phyloP scores from a whole-genome alignment of 2,888 invertebrate genomes.

The Diachrysia chrysitis region DNA sequence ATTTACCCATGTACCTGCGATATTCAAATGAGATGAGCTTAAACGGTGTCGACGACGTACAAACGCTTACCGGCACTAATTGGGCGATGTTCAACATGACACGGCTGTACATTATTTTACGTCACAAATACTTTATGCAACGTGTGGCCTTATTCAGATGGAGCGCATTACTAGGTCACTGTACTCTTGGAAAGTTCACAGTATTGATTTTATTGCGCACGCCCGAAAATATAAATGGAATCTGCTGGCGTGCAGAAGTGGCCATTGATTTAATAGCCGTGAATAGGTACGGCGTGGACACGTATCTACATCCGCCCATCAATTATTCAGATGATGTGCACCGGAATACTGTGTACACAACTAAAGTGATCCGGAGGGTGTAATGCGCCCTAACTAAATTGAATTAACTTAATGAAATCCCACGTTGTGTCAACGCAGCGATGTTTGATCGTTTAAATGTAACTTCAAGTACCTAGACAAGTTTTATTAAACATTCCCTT shows the following conservation, averaged over 20 bases:
- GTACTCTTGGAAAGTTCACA: slow-evolving; percentile 86
- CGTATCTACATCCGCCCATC: slow-evolving; percentile 31
- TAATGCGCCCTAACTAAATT: slow-evolving; percentile 52
- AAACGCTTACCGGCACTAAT: slow-evolving; percentile 59
- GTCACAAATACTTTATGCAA: slow-evolving; percentile 76
- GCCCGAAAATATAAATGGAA: slow-evolving; percentile 87
- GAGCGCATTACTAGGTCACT: slow-evolving; percentile 84
- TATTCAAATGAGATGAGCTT: slow-evolving; percentile 56
- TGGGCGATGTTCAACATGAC: slow-evolving; percentile 54
- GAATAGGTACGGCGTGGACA: slow-evolving; percentile 50
- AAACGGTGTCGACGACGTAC: slow-evolving; percentile 29
- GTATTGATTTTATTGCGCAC: slow-evolving; percentile 89
- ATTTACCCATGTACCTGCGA: slow-evolving; percentile 42
- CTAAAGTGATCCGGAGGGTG: slow-evolving; percentile 48
- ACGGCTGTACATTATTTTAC: slow-evolving; percentile 66
- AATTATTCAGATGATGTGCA: slow-evolving; percentile 48
- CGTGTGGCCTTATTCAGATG: slow-evolving; percentile 80
- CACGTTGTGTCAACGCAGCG: slow-evolving; percentile 41
- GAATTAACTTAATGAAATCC: slow-evolving; percentile 59
- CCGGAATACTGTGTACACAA: slow-evolving; percentile 49
- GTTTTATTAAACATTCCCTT: slow-evolving; percentile 49
- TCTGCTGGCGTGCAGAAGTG: slow-evolving; percentile 69
- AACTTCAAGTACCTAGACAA: slow-evolving; percentile 27
- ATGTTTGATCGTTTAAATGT: slow-evolving; percentile 57
- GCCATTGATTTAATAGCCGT: slow-evolving; percentile 69